phyloP scores from a whole-genome alignment of 2,113 vertebrate genomes.

The Dipodomys merriami region DNA sequence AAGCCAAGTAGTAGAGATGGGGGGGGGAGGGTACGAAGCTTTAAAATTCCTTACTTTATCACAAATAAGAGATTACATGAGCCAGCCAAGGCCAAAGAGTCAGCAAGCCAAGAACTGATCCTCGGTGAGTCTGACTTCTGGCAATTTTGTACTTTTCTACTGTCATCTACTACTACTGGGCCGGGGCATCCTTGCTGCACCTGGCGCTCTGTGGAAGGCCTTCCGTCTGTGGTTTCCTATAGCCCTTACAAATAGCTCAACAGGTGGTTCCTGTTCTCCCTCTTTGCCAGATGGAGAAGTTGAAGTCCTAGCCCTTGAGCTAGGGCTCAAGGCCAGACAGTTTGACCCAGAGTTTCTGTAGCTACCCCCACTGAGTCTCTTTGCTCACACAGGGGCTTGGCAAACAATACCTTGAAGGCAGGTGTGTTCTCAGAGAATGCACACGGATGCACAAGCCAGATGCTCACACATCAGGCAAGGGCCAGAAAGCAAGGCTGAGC shows the following conservation, averaged over 20 bases:
- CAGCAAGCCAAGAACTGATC: background rate
- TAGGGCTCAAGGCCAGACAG: background rate
- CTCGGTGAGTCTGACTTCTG: background rate
- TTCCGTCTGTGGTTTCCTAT: background rate
- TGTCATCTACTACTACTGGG: no score
- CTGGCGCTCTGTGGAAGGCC: background rate
- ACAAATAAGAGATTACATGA: background rate
- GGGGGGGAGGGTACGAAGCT: background rate
- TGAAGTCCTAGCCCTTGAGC: background rate
- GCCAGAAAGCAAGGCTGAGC: background rate
- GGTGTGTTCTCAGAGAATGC: background rate
- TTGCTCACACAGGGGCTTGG: no score
- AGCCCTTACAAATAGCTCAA: background rate
- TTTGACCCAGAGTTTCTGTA: background rate
- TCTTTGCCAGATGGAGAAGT: background rate
- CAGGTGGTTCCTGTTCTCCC: background rate
- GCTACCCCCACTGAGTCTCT: background rate
- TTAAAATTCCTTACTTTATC: no score
- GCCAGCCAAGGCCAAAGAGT: no score
- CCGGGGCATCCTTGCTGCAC: rapidly evolving
- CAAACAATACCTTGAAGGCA: background rate
- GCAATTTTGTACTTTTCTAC: background rate
- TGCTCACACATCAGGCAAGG: background rate
- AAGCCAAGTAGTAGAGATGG: background rate
- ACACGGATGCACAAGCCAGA: background rate